Percentiles rank a stretch among this genome's conserved stretches.
phyloP scores from a whole-genome alignment of 2,888 invertebrate genomes.

The Luperina testacea region DNA sequence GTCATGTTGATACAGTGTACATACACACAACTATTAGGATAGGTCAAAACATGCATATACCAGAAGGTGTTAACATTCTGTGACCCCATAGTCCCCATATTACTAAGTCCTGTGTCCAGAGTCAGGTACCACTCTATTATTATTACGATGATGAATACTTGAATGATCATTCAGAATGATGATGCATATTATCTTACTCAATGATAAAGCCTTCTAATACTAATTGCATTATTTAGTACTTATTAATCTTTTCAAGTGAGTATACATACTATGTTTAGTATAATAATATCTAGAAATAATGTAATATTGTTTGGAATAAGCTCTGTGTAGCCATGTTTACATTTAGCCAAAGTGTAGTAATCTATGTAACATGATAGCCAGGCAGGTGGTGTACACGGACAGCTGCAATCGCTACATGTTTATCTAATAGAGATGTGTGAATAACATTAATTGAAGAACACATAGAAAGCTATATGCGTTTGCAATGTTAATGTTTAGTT shows the following conservation, averaged over 20 bases:
- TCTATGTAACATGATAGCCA: slow-evolving; percentile 26
- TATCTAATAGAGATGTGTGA: slow-evolving; percentile 11
- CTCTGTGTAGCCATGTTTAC: not conserved
- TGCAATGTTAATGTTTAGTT: not conserved
- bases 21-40: not conserved
- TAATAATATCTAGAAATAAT: not conserved
- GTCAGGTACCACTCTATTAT: not conserved
- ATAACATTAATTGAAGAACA: slow-evolving; percentile 8
- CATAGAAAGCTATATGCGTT: not conserved
- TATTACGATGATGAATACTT: not conserved
- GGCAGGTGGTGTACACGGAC: slow-evolving; percentile 16
- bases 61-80: not conserved
- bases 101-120: not conserved
- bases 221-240: slow-evolving; percentile 3
- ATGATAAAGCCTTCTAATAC: slow-evolving; percentile 1
- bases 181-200: not conserved
- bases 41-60: not conserved
- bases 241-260: not conserved
- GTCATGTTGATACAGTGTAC: slow-evolving; percentile 6
- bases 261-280: not conserved
- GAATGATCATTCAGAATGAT: not conserved
- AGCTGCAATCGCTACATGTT: slow-evolving; percentile 2
- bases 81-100: not conserved
- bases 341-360: not conserved
- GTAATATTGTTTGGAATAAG: not conserved